phyloP scores from a whole-genome alignment of 2,113 vertebrate species.

The Eubucco bourcierii region DNA sequence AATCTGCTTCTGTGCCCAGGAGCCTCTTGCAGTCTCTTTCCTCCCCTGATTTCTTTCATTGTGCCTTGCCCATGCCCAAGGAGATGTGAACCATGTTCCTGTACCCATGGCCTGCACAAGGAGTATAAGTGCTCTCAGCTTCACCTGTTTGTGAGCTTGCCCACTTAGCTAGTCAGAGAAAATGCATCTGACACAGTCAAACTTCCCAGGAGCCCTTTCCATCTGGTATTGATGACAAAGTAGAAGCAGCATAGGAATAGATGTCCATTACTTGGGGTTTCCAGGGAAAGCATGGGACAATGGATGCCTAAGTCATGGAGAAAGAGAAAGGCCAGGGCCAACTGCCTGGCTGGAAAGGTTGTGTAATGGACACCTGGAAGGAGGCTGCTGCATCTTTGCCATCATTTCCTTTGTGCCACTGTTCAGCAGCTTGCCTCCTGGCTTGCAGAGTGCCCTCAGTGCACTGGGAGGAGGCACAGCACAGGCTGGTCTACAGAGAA shows the following conservation, averaged over 20 bases:
- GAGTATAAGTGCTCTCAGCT: too few species aligned
- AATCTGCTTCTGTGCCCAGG: too few species aligned
- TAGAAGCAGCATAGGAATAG: neutral
- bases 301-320: neutral
- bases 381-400: neutral
- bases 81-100: too few species aligned
- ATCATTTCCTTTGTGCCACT: neutral
- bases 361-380: constrained; percentile 9
- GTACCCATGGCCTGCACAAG: too few species aligned
- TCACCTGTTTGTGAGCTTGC: too few species aligned
- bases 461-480: neutral
- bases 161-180: too few species aligned
- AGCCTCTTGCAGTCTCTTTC: too few species aligned
- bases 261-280: neutral
- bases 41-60: too few species aligned
- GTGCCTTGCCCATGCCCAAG: too few species aligned
- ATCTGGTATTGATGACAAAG: too few species aligned
- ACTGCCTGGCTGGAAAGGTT: constrained; percentile 38
- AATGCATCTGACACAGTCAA: too few species aligned
- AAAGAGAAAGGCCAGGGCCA: neutral
- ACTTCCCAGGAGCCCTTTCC: too few species aligned
- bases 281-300: neutral
- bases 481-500: neutral
- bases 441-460: neutral
- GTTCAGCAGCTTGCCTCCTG: neutral